phyloP scores from a whole-genome alignment of 2,797 vertebrate species.

The Eutrigla gurnardus region DNA sequence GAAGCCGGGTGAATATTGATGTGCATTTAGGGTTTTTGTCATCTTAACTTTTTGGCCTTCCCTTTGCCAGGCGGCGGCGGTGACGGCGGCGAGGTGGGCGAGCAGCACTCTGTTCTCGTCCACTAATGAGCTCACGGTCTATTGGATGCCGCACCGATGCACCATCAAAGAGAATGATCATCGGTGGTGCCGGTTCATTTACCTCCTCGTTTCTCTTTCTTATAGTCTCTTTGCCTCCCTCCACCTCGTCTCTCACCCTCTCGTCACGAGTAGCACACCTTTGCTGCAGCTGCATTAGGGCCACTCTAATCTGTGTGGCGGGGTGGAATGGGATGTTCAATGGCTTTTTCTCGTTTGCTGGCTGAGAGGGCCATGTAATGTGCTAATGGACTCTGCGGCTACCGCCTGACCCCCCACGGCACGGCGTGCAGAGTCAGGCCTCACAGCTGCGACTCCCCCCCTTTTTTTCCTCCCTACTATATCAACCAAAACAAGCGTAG shows the following conservation, averaged over 20 bases:
- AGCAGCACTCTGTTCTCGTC: conserved; percentile 33
- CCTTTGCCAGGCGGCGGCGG: conserved; percentile 15
- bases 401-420: conserved; percentile 64
- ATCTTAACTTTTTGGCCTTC: conserved; percentile 37
- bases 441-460: conserved; percentile 43
- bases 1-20: conserved; percentile 9
- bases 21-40: conserved; percentile 18
- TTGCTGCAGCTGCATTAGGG: conserved; percentile 67
- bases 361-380: conserved; percentile 73
- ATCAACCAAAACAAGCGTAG: conserved; percentile 55
- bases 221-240: conserved; percentile 49
- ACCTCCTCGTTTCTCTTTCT: conserved; percentile 62
- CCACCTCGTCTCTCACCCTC: conserved; percentile 26
- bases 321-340: conserved; percentile 70
- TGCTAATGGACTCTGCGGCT: conserved; percentile 80
- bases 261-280: conserved; percentile 45
- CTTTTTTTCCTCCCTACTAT: conserved; percentile 13
- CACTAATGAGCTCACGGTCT: conserved; percentile 55
- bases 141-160: conserved; percentile 43
- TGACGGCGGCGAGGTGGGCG: conserved; percentile 9
- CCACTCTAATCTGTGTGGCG: conserved; percentile 68
- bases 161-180: conserved; percentile 73
- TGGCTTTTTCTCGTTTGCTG: conserved; percentile 72
- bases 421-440: conserved; percentile 40
- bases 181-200: conserved; percentile 69